phyloP scores from a whole-genome alignment of 1,140 invertebrate genomes.

The Philopotamus ludificatus region DNA sequence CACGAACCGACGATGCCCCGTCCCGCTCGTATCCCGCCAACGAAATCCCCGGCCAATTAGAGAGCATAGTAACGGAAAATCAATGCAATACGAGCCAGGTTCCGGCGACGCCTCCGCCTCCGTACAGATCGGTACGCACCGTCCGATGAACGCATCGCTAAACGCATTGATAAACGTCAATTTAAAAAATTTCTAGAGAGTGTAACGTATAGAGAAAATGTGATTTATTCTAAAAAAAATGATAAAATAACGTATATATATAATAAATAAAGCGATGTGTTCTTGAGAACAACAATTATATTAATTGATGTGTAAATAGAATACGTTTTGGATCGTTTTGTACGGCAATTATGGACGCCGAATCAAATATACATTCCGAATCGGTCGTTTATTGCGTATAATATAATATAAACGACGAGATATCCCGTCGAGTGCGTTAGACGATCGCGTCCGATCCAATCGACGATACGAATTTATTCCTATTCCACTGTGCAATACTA shows the following conservation, averaged over 20 bases:
- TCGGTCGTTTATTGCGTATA: too few relatives aligned
- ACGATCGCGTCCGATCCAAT: too few relatives aligned
- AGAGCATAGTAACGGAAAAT: slow-evolving; percentile 17
- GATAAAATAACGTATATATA: background rate
- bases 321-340: background rate
- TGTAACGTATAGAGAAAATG: slow-evolving; percentile 1
- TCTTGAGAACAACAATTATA: slow-evolving; percentile 39
- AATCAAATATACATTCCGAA: too few relatives aligned
- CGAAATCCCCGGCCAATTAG: slow-evolving; percentile 34
- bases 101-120: slow-evolving; percentile 54
- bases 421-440: too few relatives aligned
- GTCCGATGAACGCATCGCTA: slow-evolving; percentile 50
- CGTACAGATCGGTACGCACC: slow-evolving; percentile 51
- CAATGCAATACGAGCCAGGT: slow-evolving; percentile 45
- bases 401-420: too few relatives aligned
- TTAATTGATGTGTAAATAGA: slow-evolving; percentile 37
- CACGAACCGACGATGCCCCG: slow-evolving; percentile 13
- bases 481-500: background rate
- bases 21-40: slow-evolving; percentile 15
- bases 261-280: too few relatives aligned
- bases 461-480: too few relatives aligned
- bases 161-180: background rate
- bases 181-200: background rate
- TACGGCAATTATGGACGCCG: too few relatives aligned
- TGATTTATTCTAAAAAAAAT: slow-evolving; percentile 9